Conservation (phyloP, 2,113 vertebrate genomes). For the Vulpes ferrilata region DNA sequence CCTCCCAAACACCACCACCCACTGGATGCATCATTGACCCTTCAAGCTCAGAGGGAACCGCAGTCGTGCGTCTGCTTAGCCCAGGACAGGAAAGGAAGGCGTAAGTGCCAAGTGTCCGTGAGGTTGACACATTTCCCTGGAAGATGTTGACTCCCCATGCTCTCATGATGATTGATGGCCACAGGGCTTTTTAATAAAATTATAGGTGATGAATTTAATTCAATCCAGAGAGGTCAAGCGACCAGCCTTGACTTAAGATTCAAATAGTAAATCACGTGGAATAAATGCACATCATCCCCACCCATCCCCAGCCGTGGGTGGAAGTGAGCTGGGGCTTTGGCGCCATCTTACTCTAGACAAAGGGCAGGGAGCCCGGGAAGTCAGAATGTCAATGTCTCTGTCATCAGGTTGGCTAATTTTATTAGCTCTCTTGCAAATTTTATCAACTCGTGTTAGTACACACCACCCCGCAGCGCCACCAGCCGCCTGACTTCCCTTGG, state of each 20-base stretch:
- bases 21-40: neutral
- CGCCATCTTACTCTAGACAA: conserved; percentile 83
- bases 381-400: conserved; percentile 57
- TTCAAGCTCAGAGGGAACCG: neutral
- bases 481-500: conserved; percentile 65
- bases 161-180: conserved; percentile 75
- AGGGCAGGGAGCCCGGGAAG: conserved; percentile 75
- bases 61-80: neutral
- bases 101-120: neutral
- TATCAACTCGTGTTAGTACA: conserved; percentile 83
- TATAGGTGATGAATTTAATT: conserved; percentile 82
- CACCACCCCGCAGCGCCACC: conserved; percentile 53
- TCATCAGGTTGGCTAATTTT: conserved; percentile 86
- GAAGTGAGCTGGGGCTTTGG: conserved; percentile 40
- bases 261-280: conserved; percentile 72
- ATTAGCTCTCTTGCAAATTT: conserved; percentile 87
- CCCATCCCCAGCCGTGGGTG: neutral
- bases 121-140: conserved; percentile 51
- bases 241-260: conserved; percentile 77
- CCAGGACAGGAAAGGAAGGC: neutral
- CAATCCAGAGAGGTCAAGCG: conserved; percentile 75
- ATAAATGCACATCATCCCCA: conserved; percentile 47
- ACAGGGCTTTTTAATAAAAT: conserved; percentile 71
- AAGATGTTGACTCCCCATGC: conserved; percentile 73
- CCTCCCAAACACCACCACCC: neutral